A percentile compares a stretch with the other conserved stretches of the same genome.
Conservation (phyloP, 2,113 vertebrate genomes). For the Thinocorus orbignyianus region DNA sequence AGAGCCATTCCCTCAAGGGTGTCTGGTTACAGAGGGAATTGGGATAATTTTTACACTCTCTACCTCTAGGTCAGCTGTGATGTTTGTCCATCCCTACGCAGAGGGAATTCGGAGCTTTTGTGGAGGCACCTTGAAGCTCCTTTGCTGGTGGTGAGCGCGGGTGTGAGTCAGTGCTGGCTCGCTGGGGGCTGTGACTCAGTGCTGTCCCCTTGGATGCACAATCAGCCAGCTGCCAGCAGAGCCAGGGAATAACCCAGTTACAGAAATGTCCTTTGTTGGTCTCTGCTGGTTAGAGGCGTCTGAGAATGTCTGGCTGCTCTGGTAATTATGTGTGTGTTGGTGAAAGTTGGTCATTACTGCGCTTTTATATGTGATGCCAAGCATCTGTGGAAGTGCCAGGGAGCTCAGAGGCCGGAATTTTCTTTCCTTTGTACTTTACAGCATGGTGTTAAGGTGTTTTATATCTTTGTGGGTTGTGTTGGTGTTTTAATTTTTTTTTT, state of each 20-base stretch:
- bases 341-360: neutral
- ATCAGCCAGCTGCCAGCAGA: neutral
- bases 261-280: neutral
- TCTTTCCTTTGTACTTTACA: neutral
- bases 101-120: neutral
- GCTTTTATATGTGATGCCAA: neutral
- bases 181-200: conserved; percentile 14
- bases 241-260: neutral
- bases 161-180: neutral
- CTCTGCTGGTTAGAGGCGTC: neutral
- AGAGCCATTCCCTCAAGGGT: neutral
- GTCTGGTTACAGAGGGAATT: neutral
- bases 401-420: neutral
- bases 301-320: neutral
- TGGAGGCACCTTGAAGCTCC: neutral
- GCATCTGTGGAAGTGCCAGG: neutral
- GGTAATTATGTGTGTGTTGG: neutral
- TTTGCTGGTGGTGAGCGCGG: rapidly evolving
- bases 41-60: neutral
- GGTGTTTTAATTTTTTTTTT: neutral
- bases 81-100: neutral
- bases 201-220: neutral
- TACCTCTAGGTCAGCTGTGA: rapidly evolving
- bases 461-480: neutral
- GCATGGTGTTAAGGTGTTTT: neutral